Base-by-base conservation (phyloP, 2,797 vertebrate genomes). In the Phrynocephalus vlangalii region DNA sequence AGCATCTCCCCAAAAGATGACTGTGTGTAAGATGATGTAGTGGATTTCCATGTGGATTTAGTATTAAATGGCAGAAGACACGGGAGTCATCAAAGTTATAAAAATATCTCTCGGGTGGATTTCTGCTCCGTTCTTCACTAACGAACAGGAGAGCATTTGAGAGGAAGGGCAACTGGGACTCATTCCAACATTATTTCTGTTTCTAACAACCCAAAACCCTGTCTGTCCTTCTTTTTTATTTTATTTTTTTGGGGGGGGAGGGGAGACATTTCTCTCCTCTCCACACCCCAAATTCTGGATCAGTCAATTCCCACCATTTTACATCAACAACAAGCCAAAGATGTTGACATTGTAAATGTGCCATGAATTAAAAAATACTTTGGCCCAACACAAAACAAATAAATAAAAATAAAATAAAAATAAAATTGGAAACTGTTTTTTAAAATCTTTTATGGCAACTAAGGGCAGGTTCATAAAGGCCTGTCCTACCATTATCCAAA, bases 161-260 rank as follows among this genome's bases (percentile, higher is more conserved):
- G 77, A 76, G 75, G 68, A 88, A 88, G 92, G 84, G 63, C 1
- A 0, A 68, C 80, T 93, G 94, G 91, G 92, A 94, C n/a, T 2
- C 33, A 80, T 13, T 90, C 93, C 91, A 91, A 0, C 84, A 90
- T 91, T 92, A 90, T 67, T 88, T 89, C 86, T 28, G 81, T 80
- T 56, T 87, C 66, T 75, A 71, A 82, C 52, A 75, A 88, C 83
- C 87, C 86, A 86, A 81, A 71, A 86, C 80, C 82, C 77, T 77
- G 52, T 75, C 56, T 84, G 80, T 77, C 78, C 38, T 44, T 44
- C 3, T 44, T 44, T 44, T 44, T 44, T 3, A 3, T 38, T 38
- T n/a, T n/a, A n/a, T n/a, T 88, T 90, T 85, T 88, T 85, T 5
- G 87, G 83, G 83, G 88, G 38, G 38, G 38, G 38, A 2, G 3